Evolutionary conservation across 2,797 vertebrate genomes (phyloP), one percentile per base, ranked within the genome.

Genomic region (Kryptolebias ocellatus): DNA sequence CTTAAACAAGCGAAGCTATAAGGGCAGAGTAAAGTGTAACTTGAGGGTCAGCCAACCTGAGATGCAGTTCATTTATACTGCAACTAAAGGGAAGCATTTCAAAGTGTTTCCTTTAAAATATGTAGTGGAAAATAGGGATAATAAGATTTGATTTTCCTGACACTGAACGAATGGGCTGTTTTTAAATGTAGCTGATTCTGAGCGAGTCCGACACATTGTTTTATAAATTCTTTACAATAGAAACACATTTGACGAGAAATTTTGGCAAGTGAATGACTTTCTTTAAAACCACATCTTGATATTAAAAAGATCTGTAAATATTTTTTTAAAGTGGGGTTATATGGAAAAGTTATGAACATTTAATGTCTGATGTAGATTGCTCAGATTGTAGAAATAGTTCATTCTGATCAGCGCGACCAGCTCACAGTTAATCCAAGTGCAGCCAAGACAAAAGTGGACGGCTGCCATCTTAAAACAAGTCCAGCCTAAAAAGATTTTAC

Each of bases 31-130:
- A 71, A 78, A 71, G 82, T 70, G 75, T 73, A 68, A 69, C 83
- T 84, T 88, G 79, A 78, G 12, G 51, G 55, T 53, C 71, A 59
- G 83, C 76, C 87, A 87, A 78, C 75, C 61, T 20, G 63, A 74
- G 82, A 83, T 69, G 62, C 69, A 53, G 55, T 78, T 90, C 63
- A 90, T 87, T 89, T 87, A 70, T 76, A 70, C 64, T 73, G 61
- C 66, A 79, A 87, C 62, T 76, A 76, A 79, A 50, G 44, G 71
- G 53, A 79, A 75, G 59, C 56, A 64, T 73, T 83, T 82, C 65
- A 65, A 31, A 83, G 42, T 60, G 64, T 84, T 89, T 83, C 80
- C 78, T 87, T 81, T 73, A 51, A 84, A 78, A 79, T 47, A 58
- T 49, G 37, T 77, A 68, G 44, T 65, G 53, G 37, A 53, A 74